Evolutionary conservation across 2,797 vertebrate species (phyloP).

Genomic region (Alfaro cultratus): DNA sequence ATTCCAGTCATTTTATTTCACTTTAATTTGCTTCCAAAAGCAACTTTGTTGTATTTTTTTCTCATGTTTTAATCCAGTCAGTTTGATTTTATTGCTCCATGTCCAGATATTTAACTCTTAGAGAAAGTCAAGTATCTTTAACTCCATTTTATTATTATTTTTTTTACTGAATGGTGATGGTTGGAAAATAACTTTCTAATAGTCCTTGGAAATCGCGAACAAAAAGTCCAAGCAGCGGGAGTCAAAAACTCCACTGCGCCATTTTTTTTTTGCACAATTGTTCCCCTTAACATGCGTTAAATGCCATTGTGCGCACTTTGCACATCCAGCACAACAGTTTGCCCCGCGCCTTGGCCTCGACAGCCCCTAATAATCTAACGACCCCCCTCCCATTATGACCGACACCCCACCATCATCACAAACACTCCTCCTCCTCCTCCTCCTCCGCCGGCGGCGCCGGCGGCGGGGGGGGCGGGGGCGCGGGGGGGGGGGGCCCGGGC

Average conservation of each 20-base stretch:
- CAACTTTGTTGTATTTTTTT: neutral
- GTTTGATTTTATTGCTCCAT: neutral
- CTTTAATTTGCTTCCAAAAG: neutral
- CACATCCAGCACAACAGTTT: conserved; percentile 75
- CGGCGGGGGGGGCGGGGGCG: too few relatives aligned
- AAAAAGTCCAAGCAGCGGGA: conserved; percentile 62
- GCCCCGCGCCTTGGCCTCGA: conserved; percentile 77
- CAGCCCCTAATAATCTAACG: conserved; percentile 83
- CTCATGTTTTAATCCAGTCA: neutral
- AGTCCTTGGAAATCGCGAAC: conserved; percentile 54
- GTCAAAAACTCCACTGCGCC: conserved; percentile 66
- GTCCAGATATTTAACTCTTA: neutral
- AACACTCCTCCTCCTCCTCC: neutral
- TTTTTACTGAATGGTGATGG: neutral
- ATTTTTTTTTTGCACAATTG: conserved; percentile 42
- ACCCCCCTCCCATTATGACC: conserved; percentile 52
- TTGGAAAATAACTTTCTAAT: conserved; percentile 54
- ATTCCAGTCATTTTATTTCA: neutral
- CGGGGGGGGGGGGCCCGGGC: too few relatives aligned
- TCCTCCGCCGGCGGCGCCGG: too few relatives aligned
- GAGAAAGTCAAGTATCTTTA: too few relatives aligned
- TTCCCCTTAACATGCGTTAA: conserved; percentile 65
- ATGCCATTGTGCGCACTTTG: conserved; percentile 72
- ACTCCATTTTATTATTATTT: too few relatives aligned
- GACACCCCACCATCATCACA: conserved; percentile 8